Evolutionary conservation across 1,140 invertebrate species (phyloP).

Genomic region (Bombus polaris): DNA sequence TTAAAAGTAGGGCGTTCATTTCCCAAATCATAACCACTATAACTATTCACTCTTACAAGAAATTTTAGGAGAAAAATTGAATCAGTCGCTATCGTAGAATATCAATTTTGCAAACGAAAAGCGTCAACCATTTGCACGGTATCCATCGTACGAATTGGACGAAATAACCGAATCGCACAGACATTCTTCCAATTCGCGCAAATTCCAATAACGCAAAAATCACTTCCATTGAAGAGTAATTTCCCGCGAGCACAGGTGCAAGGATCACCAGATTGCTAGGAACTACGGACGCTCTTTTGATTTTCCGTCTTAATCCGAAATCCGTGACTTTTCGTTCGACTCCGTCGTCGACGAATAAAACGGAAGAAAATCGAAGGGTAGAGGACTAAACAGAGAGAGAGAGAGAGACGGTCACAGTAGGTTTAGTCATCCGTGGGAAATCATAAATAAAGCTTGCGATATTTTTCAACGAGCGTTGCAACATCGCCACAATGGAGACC

Average conservation of each 20-base stretch:
- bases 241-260: slow-evolving; percentile 2
- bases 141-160: not conserved
- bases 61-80: too few species aligned
- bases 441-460: slow-evolving; percentile 16
- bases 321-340: not conserved
- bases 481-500: not conserved
- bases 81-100: not conserved
- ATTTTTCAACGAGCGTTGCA: slow-evolving; percentile 20
- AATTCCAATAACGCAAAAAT: not conserved
- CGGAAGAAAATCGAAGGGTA: not conserved
- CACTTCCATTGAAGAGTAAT: not conserved
- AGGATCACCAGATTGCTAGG: not conserved
- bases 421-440: slow-evolving; percentile 3
- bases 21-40: too few species aligned
- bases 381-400: not conserved
- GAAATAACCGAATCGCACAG: not conserved
- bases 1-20: not conserved
- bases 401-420: not conserved
- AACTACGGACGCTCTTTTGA: not conserved
- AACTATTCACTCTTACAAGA: too few species aligned
- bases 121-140: not conserved
- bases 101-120: not conserved
- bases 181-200: not conserved
- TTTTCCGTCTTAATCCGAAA: not conserved
- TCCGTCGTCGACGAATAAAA: not conserved